Percentiles rank a stretch among this genome's conserved stretches.
phyloP scores from a whole-genome alignment of 2,888 invertebrate species.

The Philhelius pedissequus region DNA sequence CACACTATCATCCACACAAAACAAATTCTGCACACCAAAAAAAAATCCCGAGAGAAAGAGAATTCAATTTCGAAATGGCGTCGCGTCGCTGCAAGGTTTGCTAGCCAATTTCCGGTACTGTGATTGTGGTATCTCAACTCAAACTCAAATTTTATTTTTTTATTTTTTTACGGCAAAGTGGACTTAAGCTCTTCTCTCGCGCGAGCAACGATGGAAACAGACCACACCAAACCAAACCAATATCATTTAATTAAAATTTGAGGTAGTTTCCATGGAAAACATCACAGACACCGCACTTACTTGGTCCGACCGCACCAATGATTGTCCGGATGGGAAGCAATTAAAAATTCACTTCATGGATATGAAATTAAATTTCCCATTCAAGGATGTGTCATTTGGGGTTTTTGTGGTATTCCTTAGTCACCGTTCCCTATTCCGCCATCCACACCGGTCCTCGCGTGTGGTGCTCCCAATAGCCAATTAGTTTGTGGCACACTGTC shows the following conservation, averaged over 20 bases:
- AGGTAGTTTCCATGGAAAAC: slow-evolving; percentile 57
- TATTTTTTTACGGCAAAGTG: background rate
- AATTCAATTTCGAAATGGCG: slow-evolving; percentile 64
- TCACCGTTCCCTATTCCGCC: background rate
- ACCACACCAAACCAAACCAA: slow-evolving; percentile 46
- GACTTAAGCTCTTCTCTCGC: slow-evolving; percentile 3
- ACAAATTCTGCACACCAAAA: background rate
- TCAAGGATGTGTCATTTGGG: slow-evolving; percentile 23
- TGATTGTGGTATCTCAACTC: slow-evolving; percentile 12
- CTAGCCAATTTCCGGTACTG: slow-evolving; percentile 57
- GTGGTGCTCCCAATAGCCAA: slow-evolving; percentile 47
- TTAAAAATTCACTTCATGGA: slow-evolving; percentile 67
- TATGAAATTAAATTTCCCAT: slow-evolving; percentile 61
- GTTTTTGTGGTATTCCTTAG: slow-evolving; percentile 30
- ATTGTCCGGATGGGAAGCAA: slow-evolving; percentile 57
- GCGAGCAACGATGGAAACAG: background rate
- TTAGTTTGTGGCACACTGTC: slow-evolving; percentile 41
- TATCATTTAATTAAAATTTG: slow-evolving; percentile 68
- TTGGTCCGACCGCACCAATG: slow-evolving; percentile 13
- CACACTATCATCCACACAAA: background rate
- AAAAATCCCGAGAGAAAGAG: background rate
- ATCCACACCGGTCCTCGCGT: background rate
- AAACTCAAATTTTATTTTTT: background rate
- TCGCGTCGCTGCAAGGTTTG: slow-evolving; percentile 49
- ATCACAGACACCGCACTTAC: slow-evolving; percentile 54